Evolutionary conservation across 2,888 invertebrate genomes (phyloP).

Genomic region (Philereme vetulata): DNA sequence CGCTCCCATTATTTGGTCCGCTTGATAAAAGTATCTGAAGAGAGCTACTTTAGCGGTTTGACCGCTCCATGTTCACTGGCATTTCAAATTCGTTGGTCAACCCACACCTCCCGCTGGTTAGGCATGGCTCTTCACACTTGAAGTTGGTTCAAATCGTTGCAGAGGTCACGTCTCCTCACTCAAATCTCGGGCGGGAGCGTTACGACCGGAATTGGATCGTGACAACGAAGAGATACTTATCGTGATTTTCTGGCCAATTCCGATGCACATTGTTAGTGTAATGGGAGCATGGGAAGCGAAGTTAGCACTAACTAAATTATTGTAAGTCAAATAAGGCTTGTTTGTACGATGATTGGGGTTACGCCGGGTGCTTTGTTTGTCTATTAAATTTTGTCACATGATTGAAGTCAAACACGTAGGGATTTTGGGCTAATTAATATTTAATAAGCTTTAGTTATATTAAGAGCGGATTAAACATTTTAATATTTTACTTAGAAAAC

Average conservation of each 20-base stretch:
- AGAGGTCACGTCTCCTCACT: constrained; percentile 81
- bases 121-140: constrained; percentile 80
- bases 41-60: not conserved
- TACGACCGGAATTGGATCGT: constrained; percentile 79
- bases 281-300: constrained; percentile 80
- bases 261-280: constrained; percentile 74
- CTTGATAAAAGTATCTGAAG: not conserved
- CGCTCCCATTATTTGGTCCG: constrained; percentile 8
- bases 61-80: constrained; percentile 17
- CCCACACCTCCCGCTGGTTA: constrained; percentile 74
- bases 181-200: constrained; percentile 77
- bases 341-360: constrained; percentile 67
- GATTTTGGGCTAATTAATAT: constrained; percentile 17
- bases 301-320: constrained; percentile 69
- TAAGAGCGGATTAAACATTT: not conserved
- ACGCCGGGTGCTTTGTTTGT: constrained; percentile 57
- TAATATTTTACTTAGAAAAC: no score
- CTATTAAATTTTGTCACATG: constrained; percentile 59
- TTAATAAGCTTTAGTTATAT: not conserved
- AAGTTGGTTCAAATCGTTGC: constrained; percentile 62
- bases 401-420: constrained; percentile 46
- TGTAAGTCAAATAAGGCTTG: constrained; percentile 74
- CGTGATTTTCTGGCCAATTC: constrained; percentile 82
- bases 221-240: constrained; percentile 81
- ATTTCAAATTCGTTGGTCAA: constrained; percentile 50